Evolutionary conservation across 2,113 vertebrate genomes (phyloP).

Genomic region (Triplophysa siluroides): DNA sequence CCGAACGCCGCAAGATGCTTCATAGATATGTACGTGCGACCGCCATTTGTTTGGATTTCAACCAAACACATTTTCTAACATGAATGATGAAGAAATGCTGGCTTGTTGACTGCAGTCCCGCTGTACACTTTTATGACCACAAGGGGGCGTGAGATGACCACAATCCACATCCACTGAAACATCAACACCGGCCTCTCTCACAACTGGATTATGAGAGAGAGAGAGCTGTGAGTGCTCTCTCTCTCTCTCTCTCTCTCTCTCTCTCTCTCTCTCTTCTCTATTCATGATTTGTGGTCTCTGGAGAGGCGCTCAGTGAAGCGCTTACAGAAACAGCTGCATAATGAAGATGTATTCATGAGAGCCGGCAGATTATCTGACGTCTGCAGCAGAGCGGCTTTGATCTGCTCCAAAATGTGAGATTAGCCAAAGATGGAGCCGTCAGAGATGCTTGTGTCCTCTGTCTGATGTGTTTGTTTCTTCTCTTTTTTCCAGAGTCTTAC

Average conservation of each 20-base stretch:
- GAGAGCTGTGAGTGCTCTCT: constrained; percentile 30
- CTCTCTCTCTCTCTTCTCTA: constrained; percentile 5
- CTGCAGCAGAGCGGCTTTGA: constrained; percentile 71
- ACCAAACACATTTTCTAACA: too few relatives aligned
- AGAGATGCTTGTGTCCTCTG: neutral
- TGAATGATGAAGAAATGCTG: neutral
- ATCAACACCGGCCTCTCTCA: neutral
- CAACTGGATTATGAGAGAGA: constrained; percentile 23
- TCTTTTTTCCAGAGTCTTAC: constrained; percentile 69
- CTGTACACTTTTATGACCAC: constrained; percentile 14
- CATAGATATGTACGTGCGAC: constrained; percentile 82
- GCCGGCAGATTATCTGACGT: constrained; percentile 85
- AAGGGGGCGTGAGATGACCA: constrained; percentile 14
- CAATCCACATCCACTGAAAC: neutral
- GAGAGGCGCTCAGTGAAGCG: constrained; percentile 39
- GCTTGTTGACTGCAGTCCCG: neutral
- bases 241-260: neutral
- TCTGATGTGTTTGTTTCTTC: neutral
- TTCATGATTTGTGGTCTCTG: constrained; percentile 26
- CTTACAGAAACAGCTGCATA: constrained; percentile 67
- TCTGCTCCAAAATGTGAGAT: constrained; percentile 8
- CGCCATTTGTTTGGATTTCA: too few relatives aligned
- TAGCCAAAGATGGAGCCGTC: constrained; percentile 36
- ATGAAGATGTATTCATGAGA: constrained; percentile 89
- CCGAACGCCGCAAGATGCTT: constrained; percentile 78